These are phyloP conservation scores for Hemibates koningsi DNA, from an alignment of 2,113 vertebrate genomes.

Conservation along the genomic window DNA sequence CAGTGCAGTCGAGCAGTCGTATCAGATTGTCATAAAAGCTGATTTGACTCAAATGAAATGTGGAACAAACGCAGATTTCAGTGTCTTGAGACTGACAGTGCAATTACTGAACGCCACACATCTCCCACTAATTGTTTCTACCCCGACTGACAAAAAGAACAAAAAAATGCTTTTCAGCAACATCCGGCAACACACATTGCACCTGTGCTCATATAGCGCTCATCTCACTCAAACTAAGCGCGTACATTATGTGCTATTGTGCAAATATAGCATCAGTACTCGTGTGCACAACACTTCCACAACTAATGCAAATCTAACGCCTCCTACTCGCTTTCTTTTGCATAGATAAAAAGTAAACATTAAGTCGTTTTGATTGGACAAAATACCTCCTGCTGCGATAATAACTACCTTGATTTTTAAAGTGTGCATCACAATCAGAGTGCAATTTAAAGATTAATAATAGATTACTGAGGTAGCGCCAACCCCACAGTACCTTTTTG, in stretches of 20 bases:
- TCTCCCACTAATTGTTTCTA: background rate
- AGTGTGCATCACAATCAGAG: background rate
- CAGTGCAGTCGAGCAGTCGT: background rate
- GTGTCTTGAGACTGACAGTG: background rate
- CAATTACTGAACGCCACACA: background rate
- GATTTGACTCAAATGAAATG: conserved; percentile 10
- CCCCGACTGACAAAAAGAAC: background rate
- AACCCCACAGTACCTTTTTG: background rate
- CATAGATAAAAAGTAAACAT: conserved; percentile 21
- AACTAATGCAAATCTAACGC: background rate
- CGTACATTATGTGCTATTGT: background rate
- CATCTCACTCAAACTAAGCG: background rate
- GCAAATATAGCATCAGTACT: conserved; percentile 17
- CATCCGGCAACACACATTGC: conserved; percentile 3
- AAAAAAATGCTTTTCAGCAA: background rate
- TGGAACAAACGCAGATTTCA: background rate
- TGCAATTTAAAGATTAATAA: background rate
- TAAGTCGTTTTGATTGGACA: background rate
- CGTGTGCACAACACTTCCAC: background rate
- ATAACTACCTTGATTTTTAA: background rate
- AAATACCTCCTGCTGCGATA: background rate
- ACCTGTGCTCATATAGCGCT: conserved; percentile 24
- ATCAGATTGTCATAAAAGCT: background rate
- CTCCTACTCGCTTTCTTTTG: background rate
- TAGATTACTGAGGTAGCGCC: background rate